Evolutionary conservation across 2,797 vertebrate genomes (phyloP).

Genomic region (Oceanodroma leucorhoa): DNA sequence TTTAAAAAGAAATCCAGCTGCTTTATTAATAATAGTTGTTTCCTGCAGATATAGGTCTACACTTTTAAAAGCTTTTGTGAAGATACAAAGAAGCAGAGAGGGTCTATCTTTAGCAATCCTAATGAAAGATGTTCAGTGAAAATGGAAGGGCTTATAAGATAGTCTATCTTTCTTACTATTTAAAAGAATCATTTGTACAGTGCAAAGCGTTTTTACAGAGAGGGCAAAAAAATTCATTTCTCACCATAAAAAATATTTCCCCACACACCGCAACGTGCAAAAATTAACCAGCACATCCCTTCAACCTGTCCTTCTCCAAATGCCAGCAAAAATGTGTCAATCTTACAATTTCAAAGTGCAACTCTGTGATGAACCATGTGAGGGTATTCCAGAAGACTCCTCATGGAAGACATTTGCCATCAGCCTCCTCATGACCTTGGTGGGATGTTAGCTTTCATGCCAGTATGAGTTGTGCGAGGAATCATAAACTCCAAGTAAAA

Average conservation of each 20-base stretch:
- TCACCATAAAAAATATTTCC: background rate
- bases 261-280: fast-evolving
- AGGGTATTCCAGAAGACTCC: background rate
- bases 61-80: conserved; percentile 43
- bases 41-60: conserved; percentile 3
- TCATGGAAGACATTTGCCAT: background rate
- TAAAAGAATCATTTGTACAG: conserved; percentile 12
- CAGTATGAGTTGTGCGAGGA: fast-evolving
- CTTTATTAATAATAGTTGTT: conserved; percentile 44
- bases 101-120: conserved; percentile 32
- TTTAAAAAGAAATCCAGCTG: conserved; percentile 38
- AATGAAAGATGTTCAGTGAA: background rate
- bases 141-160: background rate
- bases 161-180: conserved; percentile 3
- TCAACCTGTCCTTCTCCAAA: background rate
- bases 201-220: background rate
- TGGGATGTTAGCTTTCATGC: background rate
- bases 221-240: background rate
- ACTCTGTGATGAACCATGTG: background rate
- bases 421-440: background rate
- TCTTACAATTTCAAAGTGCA: background rate
- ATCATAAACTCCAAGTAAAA: background rate
- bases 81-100: conserved; percentile 7
- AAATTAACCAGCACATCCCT: background rate
- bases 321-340: background rate